phyloP scores from a whole-genome alignment of 92 coral and sea anemone genomes.

The Siderastrea radians region DNA sequence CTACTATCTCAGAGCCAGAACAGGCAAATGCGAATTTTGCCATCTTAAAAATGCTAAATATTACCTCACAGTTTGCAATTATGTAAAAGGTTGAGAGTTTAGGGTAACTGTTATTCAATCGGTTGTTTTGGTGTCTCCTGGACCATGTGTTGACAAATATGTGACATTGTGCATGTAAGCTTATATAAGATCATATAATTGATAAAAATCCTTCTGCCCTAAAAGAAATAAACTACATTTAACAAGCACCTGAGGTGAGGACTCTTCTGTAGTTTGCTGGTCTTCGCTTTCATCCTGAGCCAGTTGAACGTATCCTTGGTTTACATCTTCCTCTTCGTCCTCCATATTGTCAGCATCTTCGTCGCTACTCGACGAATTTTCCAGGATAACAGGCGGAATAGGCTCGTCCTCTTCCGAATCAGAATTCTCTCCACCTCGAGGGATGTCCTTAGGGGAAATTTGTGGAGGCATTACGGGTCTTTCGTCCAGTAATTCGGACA shows the following conservation, averaged over 20 bases:
- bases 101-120: too few species aligned
- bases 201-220: neutral
- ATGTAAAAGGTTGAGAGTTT: too few species aligned
- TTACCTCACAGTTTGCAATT: too few species aligned
- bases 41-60: too few species aligned
- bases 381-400: slow-evolving; percentile 43
- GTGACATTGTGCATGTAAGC: too few species aligned
- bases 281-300: slow-evolving; percentile 74
- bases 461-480: slow-evolving; percentile 74
- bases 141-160: too few species aligned
- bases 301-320: slow-evolving; percentile 79
- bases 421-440: slow-evolving; percentile 59
- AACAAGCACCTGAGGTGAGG: slow-evolving; percentile 15
- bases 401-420: slow-evolving; percentile 73
- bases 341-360: slow-evolving; percentile 74
- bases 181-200: neutral
- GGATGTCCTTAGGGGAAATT: slow-evolving; percentile 78
- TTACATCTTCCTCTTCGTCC: slow-evolving; percentile 33
- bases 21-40: too few species aligned
- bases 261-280: slow-evolving; percentile 28
- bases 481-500: slow-evolving; percentile 49
- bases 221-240: too few species aligned
- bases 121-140: too few species aligned
- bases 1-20: too few species aligned
- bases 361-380: slow-evolving; percentile 70